Conservation (phyloP, 2,797 vertebrate genomes). For the Hippopotamyrus pictus region DNA sequence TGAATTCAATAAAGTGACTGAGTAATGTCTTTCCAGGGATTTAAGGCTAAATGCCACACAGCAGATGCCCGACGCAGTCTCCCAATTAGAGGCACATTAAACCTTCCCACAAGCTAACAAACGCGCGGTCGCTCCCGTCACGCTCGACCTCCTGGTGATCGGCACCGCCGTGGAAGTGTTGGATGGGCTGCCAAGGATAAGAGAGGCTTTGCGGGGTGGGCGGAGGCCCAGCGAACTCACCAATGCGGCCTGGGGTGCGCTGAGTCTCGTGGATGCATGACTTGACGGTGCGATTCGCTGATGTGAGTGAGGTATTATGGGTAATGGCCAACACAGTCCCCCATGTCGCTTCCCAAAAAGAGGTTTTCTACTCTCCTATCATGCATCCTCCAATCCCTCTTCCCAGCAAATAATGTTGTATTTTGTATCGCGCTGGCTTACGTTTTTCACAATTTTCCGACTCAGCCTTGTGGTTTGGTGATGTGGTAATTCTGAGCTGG, state of each 20-base stretch:
- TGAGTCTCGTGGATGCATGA: not conserved
- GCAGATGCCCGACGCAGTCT: not conserved
- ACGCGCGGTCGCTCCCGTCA: not conserved
- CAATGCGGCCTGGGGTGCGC: not conserved
- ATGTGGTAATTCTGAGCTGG: not conserved
- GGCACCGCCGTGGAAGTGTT: not conserved
- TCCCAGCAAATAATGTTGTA: not conserved
- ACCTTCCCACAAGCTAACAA: slow-evolving; percentile 4
- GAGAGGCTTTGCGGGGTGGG: not conserved
- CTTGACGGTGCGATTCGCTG: not conserved
- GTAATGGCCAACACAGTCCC: not conserved
- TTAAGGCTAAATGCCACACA: slow-evolving; percentile 10
- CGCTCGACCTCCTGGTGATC: not conserved
- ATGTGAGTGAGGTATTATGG: not conserved
- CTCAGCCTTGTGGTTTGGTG: not conserved
- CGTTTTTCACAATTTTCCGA: not conserved
- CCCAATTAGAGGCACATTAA: slow-evolving; percentile 19
- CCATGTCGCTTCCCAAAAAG: not conserved
- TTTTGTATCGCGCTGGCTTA: not conserved
- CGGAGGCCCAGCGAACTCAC: not conserved
- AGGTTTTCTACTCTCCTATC: not conserved
- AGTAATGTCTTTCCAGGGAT: slow-evolving; percentile 18
- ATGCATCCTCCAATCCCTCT: not conserved
- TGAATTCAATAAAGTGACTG: slow-evolving; percentile 20
- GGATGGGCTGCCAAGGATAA: not conserved